A percentile compares a stretch with the other conserved stretches of the same genome.
phyloP scores from a whole-genome alignment of 37 sponge, comb jelly and placozoan genomes.

The Bolinopsis microptera region DNA sequence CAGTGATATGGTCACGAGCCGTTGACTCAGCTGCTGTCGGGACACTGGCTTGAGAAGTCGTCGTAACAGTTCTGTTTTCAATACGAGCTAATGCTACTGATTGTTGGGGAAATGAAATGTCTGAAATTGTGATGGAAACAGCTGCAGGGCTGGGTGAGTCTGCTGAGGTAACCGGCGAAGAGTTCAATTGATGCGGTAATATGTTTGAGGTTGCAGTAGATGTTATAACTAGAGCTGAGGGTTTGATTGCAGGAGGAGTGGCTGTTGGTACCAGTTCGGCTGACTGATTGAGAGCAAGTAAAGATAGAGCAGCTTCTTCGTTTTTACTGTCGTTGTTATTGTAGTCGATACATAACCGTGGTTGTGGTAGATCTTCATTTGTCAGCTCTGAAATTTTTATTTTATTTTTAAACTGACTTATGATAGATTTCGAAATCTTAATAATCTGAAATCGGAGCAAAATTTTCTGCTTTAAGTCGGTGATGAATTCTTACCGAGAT shows the following conservation, averaged over 20 bases:
- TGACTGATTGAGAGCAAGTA: not conserved
- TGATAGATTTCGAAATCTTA: not conserved
- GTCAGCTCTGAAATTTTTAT: not conserved
- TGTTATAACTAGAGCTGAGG: not conserved
- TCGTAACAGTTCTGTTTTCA: not conserved
- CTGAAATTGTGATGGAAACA: not conserved
- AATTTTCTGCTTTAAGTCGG: no score
- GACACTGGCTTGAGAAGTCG: not conserved
- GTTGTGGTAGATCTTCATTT: not conserved
- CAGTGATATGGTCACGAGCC: not conserved
- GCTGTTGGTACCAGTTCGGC: not conserved
- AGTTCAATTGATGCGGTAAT: no score
- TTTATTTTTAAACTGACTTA: not conserved
- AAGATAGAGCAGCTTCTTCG: conserved; percentile 31
- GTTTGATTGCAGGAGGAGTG: not conserved
- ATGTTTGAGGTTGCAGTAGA: not conserved
- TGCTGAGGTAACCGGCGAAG: no score
- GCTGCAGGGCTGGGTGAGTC: not conserved
- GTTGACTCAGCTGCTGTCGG: not conserved
- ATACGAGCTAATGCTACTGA: not conserved
- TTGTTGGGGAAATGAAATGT: no score
- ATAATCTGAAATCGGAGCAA: no score
- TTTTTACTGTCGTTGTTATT: not conserved
- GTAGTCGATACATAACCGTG: no score
- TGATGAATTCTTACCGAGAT: no score